Base-by-base conservation (phyloP, 2,113 vertebrate species). In the Penelope pileata region DNA sequence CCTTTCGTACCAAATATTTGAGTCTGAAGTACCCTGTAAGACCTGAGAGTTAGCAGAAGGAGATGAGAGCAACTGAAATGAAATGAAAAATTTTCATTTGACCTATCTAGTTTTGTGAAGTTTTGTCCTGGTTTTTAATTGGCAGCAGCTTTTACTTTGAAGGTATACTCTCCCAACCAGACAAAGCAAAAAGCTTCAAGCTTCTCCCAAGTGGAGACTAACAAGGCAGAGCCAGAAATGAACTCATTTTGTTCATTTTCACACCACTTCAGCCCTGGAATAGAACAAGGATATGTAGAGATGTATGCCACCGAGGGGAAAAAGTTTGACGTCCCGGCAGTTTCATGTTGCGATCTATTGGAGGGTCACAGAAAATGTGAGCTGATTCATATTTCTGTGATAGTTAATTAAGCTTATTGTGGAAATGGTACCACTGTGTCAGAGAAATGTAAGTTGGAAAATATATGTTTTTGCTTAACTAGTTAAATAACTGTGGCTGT, bases 301-400 rank as follows among this genome's bases (percentile, higher is more conserved):
- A 66, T 2, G 0, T 26, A 62, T 1, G 6, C 24, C 24, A 47
- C 16, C 0, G 0, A 53, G 59, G 42, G 34, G 12, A 29, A 42
- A 68, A 84, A 64, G 27, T 3, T 0, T 80, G 24, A 4, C 1
- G 2, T 63, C 34, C 42, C 16, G 27, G 16, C 7, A 50, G 27
- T 51, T 85, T 53, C 14, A 16, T 12, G 7, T 19, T 83, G 36
- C 30, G 60, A 14, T 26, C 12, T 80, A 11, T 78, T 48, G 64
- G 75, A 72, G 24, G 30, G 14, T 88, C 36, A 38, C n/a, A 90
- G 62, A 79, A 78, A 94, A 73, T 60, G n/a, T 17, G 13, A 86
- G 6, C 26, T 56, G 43, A 40, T 90, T 69, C 0, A 0, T 62
- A 36, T 90, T 91, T 93, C 67, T 27, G 24, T 59, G 36, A 47